phyloP scores from a whole-genome alignment of 2,888 invertebrate genomes.

The Cheilosia urbana region DNA sequence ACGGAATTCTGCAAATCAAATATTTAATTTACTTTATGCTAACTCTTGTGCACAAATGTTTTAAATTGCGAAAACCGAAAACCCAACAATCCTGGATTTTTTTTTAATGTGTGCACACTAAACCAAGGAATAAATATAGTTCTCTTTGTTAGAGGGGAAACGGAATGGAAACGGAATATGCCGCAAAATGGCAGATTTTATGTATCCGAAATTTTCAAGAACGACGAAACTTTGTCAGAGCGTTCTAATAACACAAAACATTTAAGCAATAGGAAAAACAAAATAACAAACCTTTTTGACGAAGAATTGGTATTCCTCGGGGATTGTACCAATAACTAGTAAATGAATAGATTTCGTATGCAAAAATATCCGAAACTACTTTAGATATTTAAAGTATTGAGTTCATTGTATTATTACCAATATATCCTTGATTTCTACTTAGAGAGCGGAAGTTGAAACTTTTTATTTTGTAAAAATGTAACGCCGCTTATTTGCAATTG shows the following conservation, averaged over 20 bases:
- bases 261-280: conserved; percentile 19
- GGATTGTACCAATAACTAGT: conserved; percentile 9
- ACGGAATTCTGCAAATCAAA: background rate
- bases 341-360: conserved; percentile 2
- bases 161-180: conserved; percentile 73
- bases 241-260: conserved; percentile 19
- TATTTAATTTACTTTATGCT: background rate
- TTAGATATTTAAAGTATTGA: conserved; percentile 9
- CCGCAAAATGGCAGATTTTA: conserved; percentile 76
- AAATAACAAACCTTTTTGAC: conserved; percentile 61
- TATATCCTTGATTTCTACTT: background rate
- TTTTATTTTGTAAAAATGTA: conserved; percentile 18
- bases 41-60: background rate
- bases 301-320: conserved; percentile 1
- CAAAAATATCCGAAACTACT: conserved; percentile 20
- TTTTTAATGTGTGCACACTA: conserved; percentile 58
- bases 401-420: conserved; percentile 32
- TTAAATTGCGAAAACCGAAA: conserved; percentile 30
- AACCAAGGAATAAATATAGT: conserved; percentile 65
- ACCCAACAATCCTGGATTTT: conserved; percentile 52
- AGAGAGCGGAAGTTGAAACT: background rate
- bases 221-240: conserved; percentile 32
- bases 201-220: conserved; percentile 67
- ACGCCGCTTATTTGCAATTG: conserved; percentile 34
- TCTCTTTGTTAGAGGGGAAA: conserved; percentile 75